Conservation (phyloP, 2,888 invertebrate genomes). For the Ophion obscuratus region DNA sequence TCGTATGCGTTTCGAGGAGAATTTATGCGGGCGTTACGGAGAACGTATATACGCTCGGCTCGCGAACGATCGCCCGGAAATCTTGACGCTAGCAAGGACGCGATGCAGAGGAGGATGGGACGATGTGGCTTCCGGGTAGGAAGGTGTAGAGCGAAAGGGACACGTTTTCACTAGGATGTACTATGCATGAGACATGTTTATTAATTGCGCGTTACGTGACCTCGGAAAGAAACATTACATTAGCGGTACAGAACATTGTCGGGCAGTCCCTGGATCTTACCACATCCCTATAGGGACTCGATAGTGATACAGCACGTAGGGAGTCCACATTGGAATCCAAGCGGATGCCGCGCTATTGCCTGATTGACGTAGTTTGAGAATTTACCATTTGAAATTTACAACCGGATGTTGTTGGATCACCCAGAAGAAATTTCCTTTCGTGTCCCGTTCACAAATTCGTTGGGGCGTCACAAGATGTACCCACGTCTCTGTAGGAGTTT, state of each 20-base stretch:
- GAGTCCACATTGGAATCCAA: no score
- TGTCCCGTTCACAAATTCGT: no score
- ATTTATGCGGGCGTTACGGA: constrained; percentile 73
- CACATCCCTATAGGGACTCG: background rate
- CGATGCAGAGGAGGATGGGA: constrained; percentile 40
- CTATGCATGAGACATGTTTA: constrained; percentile 71
- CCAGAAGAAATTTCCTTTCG: no score
- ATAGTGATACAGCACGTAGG: no score
- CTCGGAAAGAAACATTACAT: constrained; percentile 50
- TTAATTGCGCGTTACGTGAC: constrained; percentile 74
- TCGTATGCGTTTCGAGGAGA: constrained; percentile 61
- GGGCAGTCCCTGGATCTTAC: constrained; percentile 6
- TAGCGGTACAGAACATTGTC: constrained; percentile 5
- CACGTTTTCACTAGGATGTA: constrained; percentile 54
- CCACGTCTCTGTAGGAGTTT: no score
- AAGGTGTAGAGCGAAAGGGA: constrained; percentile 46
- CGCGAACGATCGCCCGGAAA: constrained; percentile 81
- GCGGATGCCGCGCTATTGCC: no score
- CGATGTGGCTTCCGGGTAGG: constrained; percentile 4
- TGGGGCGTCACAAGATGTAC: no score
- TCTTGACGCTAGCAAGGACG: constrained; percentile 72
- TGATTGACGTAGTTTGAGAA: no score
- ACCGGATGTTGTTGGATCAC: no score
- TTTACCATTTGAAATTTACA: no score
- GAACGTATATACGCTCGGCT: constrained; percentile 71